Base-by-base conservation (phyloP, 2,888 invertebrate genomes). In the Dione vanillae region DNA sequence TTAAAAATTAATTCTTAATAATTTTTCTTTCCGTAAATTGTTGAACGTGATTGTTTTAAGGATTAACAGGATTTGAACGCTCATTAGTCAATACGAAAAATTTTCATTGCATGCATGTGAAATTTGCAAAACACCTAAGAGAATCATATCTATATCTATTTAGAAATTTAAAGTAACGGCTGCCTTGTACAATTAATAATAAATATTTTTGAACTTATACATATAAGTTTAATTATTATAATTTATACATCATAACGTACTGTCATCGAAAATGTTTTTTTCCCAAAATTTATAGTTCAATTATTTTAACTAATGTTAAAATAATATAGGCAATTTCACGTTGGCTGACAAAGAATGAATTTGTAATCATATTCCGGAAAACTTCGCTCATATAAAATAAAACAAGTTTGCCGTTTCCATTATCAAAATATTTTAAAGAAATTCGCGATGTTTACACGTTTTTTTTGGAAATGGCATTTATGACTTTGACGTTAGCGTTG, bases 401-500 rank as follows among this genome's bases (percentile, higher is more conserved):
- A 77, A 74, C 74, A 77, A 78, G 77, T 75, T 73, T 75, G 72
- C 58, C 70, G 65, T 76, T 78, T 76, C 75, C 77, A 77, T 78
- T 78, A 79, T 74, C 70, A 74, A 76, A 76, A 73, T 76, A 72
- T 76, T 74, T 71, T 71, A 71, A 73, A 67, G 65, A 73, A 65
- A 70, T 52, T 67, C 43, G 40, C 43, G 16, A 68, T 54, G 66
- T 66, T 69, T 61, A 45, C 10, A 45, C 45, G 10, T 1, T 11
- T 41, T 43, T 49, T 19, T 11, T 37, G 35, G 47, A 59, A 69
- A 40, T 54, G 10, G 40, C 51, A 11, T 56, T 49, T 71, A 68
- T 43, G 5, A 0, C 9, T 65, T 65, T 47, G 56, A 41, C 7
- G 16, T 75, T 84, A 86, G 80, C 81, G 85, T 84, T 72, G 78